A percentile compares a stretch with the other conserved stretches of the same genome.
Conservation (phyloP, 2,113 vertebrate species). For the Gavialis gangeticus region DNA sequence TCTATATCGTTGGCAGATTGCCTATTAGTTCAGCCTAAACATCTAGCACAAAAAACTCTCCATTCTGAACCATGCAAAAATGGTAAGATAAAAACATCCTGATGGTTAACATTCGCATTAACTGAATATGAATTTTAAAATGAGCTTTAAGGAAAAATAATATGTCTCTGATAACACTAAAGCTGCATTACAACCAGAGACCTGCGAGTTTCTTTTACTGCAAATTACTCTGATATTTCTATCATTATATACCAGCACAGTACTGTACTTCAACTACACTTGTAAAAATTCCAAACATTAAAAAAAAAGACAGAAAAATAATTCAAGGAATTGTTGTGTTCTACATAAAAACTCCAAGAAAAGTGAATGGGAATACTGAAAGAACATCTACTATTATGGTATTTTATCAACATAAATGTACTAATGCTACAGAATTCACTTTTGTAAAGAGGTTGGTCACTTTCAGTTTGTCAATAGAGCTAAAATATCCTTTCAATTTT, state of each 20-base stretch:
- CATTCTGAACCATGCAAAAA: not conserved
- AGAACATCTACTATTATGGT: not conserved
- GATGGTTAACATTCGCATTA: not conserved
- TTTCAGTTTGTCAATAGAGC: not conserved
- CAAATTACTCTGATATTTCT: not conserved
- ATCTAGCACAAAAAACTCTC: not conserved
- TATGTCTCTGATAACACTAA: not conserved
- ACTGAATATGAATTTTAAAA: not conserved
- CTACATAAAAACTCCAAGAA: not conserved
- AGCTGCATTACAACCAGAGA: not conserved
- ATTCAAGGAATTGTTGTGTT: not conserved
- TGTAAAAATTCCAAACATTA: not conserved
- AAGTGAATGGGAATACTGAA: not conserved
- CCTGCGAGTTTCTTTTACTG: not conserved
- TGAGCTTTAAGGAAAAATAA: not conserved
- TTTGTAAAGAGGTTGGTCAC: not conserved
- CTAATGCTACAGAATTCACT: not conserved
- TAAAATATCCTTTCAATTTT: too few relatives aligned
- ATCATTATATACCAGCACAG: not conserved
- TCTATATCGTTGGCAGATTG: not conserved
- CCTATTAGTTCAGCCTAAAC: not conserved
- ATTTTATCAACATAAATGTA: not conserved
- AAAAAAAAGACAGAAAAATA: not conserved
- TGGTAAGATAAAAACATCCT: not conserved
- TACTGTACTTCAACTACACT: not conserved